Evolutionary conservation across 2,797 vertebrate species (phyloP).

Genomic region (Alca torda): DNA sequence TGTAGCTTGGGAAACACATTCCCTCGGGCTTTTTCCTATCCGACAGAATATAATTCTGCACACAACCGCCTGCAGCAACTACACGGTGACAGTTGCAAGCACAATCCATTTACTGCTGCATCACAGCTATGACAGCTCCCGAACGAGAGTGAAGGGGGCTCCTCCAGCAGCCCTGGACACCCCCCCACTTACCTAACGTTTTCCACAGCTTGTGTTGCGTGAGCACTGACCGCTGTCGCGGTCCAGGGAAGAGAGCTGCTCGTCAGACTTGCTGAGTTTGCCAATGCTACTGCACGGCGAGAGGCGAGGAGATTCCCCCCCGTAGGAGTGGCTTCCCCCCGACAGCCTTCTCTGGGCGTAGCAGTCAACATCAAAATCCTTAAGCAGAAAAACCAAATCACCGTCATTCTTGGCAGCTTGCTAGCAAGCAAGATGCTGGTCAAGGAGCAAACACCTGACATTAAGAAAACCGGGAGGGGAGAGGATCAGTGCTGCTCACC

Average conservation of each 20-base stretch:
- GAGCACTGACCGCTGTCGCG: constrained; percentile 97
- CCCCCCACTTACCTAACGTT: constrained; percentile 86
- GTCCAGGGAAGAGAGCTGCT: constrained; percentile 96
- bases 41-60: background rate
- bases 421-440: background rate
- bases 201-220: constrained; percentile 98
- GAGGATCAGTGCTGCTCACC: background rate
- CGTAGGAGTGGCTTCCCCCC: constrained; percentile 93
- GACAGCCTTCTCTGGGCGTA: constrained; percentile 91
- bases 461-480: background rate
- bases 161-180: background rate
- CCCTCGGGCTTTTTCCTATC: background rate
- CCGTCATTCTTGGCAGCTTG: background rate
- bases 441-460: background rate
- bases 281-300: constrained; percentile 95
- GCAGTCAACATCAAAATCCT: constrained; percentile 93
- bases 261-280: constrained; percentile 96
- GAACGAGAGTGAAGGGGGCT: accelerated
- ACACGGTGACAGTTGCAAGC: background rate
- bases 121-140: background rate
- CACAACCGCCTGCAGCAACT: background rate
- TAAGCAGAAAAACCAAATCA: background rate
- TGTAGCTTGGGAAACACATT: background rate
- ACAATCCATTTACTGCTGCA: background rate
- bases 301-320: constrained; percentile 92